Evolutionary conservation across 2,888 invertebrate genomes (phyloP).

Genomic region (Loripinus fragilis): DNA sequence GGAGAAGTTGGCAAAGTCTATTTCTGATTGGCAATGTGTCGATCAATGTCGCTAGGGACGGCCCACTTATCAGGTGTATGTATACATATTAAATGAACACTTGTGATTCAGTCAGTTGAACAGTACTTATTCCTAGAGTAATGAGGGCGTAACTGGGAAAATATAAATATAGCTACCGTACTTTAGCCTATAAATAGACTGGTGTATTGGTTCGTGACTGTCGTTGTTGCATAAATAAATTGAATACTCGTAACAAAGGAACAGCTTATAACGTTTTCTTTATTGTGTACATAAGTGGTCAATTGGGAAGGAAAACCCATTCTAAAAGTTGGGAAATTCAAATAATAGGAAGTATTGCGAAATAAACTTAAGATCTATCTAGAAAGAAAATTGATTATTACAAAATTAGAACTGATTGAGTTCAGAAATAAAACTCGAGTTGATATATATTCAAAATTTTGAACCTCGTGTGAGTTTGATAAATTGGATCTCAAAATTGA

Average conservation of each 20-base stretch:
- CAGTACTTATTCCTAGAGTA: not conserved
- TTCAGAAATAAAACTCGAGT: too few relatives aligned
- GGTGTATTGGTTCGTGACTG: conserved; percentile 5
- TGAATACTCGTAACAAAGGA: conserved; percentile 4
- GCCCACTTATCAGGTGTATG: conserved; percentile 7
- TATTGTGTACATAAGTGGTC: not conserved
- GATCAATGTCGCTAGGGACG: conserved; percentile 1
- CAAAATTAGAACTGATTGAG: too few relatives aligned
- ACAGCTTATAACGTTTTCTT: not conserved
- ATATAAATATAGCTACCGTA: not conserved
- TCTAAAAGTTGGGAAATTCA: not conserved
- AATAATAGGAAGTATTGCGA: not conserved
- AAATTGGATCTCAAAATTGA: too few relatives aligned
- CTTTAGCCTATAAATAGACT: conserved; percentile 15
- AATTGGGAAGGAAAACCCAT: not conserved
- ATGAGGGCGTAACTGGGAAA: conserved; percentile 20
- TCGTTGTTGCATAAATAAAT: not conserved
- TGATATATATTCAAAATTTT: too few relatives aligned
- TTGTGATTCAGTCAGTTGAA: conserved; percentile 8
- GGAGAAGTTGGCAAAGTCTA: not conserved
- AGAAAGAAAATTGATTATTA: too few relatives aligned
- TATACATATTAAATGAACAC: not conserved
- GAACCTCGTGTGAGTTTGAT: too few relatives aligned
- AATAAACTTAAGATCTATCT: not conserved
- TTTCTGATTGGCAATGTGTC: conserved; percentile 1